A percentile compares a stretch with the other conserved stretches of the same genome.
These are phyloP conservation scores for Cremastobaeus sp. DNA, from an alignment of 2,888 invertebrate species.

Conservation along the genomic window DNA sequence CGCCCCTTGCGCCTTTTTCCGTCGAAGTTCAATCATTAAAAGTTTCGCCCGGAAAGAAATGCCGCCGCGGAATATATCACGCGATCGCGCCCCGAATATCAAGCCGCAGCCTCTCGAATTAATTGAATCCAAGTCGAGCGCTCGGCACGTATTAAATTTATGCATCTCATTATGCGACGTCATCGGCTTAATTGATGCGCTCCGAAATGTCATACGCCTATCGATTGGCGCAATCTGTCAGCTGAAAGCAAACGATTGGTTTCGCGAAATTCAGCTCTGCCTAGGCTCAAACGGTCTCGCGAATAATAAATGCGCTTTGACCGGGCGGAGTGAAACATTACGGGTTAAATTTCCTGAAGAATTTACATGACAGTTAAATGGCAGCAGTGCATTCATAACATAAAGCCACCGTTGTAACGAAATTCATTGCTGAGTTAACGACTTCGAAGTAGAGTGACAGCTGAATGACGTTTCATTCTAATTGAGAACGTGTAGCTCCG, in stretches of 20 bases:
- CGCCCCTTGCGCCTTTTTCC: conserved; percentile 47
- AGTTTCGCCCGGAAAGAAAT: conserved; percentile 29
- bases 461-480: conserved; percentile 59
- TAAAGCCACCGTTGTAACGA: conserved; percentile 46
- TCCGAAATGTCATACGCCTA: conserved; percentile 27
- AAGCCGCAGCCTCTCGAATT: conserved; percentile 31
- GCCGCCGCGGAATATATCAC: conserved; percentile 19
- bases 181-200: conserved; percentile 33
- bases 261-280: no score
- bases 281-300: no score
- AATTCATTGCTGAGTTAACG: conserved; percentile 56
- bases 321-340: conserved; percentile 22
- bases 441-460: conserved; percentile 54
- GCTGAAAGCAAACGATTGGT: conserved; percentile 8
- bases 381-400: conserved; percentile 36
- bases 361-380: conserved; percentile 54
- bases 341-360: conserved; percentile 44
- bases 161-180: conserved; percentile 51
- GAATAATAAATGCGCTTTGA: conserved; percentile 7
- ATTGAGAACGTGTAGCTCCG: conserved; percentile 49
- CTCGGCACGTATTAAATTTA: conserved; percentile 47
- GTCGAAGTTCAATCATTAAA: conserved; percentile 50
- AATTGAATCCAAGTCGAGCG: conserved; percentile 40
- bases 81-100: conserved; percentile 7
- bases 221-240: conserved; percentile 20